Evolutionary conservation across 1,140 invertebrate species (phyloP).

Genomic region (Coenobita brevimanus): DNA sequence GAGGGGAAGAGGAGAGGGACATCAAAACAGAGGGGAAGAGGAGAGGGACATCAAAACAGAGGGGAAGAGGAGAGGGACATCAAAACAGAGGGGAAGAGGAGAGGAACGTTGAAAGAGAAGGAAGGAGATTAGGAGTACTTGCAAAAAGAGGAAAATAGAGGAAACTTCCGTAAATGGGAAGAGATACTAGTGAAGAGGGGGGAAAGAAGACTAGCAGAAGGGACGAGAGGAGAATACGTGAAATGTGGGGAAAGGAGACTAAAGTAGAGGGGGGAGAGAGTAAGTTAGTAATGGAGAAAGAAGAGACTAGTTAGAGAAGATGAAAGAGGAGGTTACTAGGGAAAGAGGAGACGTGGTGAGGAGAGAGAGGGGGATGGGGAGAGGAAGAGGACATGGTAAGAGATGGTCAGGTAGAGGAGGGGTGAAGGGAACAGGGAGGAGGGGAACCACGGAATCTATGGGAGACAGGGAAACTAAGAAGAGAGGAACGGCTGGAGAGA

Average conservation of each 20-base stretch:
- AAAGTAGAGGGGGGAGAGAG: neutral
- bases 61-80: neutral
- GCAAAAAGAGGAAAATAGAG: neutral
- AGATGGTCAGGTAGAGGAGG: too few species aligned
- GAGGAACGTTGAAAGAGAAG: too few species aligned
- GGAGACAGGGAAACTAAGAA: too few species aligned
- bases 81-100: too few species aligned
- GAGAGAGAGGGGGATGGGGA: neutral
- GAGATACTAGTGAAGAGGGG: neutral
- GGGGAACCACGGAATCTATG: too few species aligned
- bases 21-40: too few species aligned
- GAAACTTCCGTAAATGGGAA: neutral
- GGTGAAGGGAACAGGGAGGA: too few species aligned
- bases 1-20: too few species aligned
- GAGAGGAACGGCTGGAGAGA: too few species aligned
- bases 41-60: neutral
- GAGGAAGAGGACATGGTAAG: neutral
- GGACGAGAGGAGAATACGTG: neutral
- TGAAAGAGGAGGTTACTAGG: neutral
- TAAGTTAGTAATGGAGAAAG: neutral
- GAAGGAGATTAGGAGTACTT: neutral
- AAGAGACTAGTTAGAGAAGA: neutral
- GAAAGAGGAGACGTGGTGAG: neutral
- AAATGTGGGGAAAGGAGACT: neutral
- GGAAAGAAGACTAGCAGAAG: neutral